Evolutionary conservation across 2,888 invertebrate species (phyloP).

Genomic region (Xanthia icteritia): DNA sequence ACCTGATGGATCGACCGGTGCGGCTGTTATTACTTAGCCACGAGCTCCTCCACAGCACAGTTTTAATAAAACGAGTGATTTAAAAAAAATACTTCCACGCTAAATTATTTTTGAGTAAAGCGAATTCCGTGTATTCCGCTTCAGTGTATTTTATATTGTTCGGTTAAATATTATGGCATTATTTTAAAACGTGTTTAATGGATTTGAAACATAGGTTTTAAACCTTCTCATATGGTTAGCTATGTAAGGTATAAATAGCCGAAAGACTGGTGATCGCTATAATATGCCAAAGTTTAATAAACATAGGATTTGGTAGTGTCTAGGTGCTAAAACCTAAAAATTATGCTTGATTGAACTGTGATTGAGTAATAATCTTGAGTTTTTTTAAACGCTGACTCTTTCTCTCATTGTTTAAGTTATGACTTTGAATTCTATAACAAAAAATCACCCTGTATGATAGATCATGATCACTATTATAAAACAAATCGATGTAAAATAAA

Average conservation of each 20-base stretch:
- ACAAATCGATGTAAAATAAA: neutral
- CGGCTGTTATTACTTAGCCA: too few relatives aligned
- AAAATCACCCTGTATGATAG: neutral
- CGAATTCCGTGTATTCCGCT: slow-evolving; percentile 14
- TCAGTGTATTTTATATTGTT: slow-evolving; percentile 10
- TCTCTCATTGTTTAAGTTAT: neutral
- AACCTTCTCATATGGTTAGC: neutral
- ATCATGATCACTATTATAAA: neutral
- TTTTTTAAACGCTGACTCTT: neutral
- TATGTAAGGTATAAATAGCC: neutral
- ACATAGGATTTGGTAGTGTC: too few relatives aligned
- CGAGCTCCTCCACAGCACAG: neutral
- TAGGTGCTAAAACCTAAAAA: too few relatives aligned
- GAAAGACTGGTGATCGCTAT: neutral
- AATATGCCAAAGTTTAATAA: too few relatives aligned
- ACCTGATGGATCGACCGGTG: too few relatives aligned
- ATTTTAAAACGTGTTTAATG: neutral
- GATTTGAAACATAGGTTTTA: neutral
- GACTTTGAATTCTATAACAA: neutral
- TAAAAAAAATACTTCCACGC: neutral
- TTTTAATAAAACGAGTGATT: slow-evolving; percentile 16
- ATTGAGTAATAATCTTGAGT: too few relatives aligned
- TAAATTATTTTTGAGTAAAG: slow-evolving; percentile 2
- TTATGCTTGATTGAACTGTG: too few relatives aligned
- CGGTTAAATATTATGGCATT: neutral